Base-by-base conservation (phyloP, 2,888 invertebrate genomes). In the Hirtodrosophila histrioides region DNA sequence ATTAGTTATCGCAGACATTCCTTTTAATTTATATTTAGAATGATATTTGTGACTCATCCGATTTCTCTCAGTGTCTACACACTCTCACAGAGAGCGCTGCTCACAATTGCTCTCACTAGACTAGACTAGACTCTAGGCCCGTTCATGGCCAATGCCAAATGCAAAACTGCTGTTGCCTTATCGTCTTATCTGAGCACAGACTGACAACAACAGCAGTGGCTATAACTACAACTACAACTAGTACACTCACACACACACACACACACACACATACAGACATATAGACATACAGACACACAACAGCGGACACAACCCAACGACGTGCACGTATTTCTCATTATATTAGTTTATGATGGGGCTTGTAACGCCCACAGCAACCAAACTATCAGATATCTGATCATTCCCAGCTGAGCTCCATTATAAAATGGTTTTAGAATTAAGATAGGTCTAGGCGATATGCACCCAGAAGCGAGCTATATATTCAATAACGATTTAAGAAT, bases 141-240 rank as follows among this genome's bases (percentile, higher is more conserved):
- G 40, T 53, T 65, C 60, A 69, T 24, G 72, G 75, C 60, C 72
- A 77, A 77, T 79, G 75, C 49, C 77, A 45, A 71, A 72, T 64
- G 73, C 72, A 43, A 72, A 68, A 57, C 51, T 51, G 46, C 37
- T 37, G 40, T 55, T 12, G 35, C 63, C 63, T 72, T 78, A 78
- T 74, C 79, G 68, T 48, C 68, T 75, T 77, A 78, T 78, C 75
- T 65, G 61, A 44, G 39, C 27, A 49, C 44, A 49, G 44, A 56
- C 43, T 44, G 24, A 50, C 41, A 51, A 7, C 55, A 54, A 33
- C 36, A 37, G 4, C 27, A 12, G 35, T 61, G 46, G 33, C 67
- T 64, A 64, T 61, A 35, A 68, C 49, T 35, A 23, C 44, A 29
- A 40, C 45, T 33, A 57, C 67, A 57, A 8, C 51, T n/a, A 6